These are phyloP conservation scores for Montipora sp. DNA, from an alignment of 64 coral and sea anemone genomes.

Conservation along the genomic window DNA sequence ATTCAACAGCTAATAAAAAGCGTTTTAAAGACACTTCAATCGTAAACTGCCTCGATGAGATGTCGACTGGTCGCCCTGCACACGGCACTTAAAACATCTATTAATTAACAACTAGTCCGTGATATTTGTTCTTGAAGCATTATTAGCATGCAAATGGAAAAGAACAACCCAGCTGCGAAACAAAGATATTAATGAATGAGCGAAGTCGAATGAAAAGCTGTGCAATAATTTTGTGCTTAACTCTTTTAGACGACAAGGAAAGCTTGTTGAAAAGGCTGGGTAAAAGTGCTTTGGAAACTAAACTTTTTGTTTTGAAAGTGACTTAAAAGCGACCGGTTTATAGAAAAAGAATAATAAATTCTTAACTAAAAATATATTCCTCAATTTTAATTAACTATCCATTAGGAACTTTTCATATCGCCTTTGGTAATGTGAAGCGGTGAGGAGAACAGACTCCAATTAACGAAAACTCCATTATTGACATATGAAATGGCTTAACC, in stretches of 20 bases:
- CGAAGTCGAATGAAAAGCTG: background rate
- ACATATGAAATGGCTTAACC: background rate
- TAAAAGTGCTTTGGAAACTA: background rate
- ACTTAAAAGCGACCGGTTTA: background rate
- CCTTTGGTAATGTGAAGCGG: conserved; percentile 41
- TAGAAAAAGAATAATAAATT: background rate
- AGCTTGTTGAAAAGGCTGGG: background rate
- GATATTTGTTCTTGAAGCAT: conserved; percentile 50
- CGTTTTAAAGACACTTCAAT: conserved; percentile 43
- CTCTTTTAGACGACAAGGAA: background rate
- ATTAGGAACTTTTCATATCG: conserved; percentile 45
- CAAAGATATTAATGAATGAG: conserved; percentile 16
- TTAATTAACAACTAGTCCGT: conserved; percentile 54
- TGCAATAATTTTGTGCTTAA: background rate
- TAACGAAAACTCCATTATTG: conserved; percentile 39
- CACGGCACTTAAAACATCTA: conserved; percentile 59
- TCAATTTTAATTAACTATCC: conserved; percentile 48
- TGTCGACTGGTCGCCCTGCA: conserved; percentile 36
- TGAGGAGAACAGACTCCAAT: conserved; percentile 21
- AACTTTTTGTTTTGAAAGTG: background rate
- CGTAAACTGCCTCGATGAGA: conserved; percentile 34
- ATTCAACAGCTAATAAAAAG: conserved; percentile 17
- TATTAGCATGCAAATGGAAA: conserved; percentile 54
- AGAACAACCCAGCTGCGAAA: conserved; percentile 26
- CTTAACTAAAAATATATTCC: conserved; percentile 32